Evolutionary conservation across 1,140 invertebrate species (phyloP).

Genomic region (Delia radicum): DNA sequence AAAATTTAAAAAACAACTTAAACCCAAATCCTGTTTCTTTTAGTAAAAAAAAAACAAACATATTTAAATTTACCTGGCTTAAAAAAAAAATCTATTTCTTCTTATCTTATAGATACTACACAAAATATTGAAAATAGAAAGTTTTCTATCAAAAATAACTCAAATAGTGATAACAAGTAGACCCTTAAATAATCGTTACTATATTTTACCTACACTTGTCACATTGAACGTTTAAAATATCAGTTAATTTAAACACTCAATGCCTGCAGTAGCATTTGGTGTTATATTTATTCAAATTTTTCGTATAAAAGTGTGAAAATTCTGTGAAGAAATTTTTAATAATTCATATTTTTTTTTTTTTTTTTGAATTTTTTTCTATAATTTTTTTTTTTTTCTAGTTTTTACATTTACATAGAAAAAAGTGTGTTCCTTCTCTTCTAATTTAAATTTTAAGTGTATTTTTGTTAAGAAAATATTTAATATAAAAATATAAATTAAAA

Average conservation of each 20-base stretch:
- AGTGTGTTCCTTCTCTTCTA: neutral
- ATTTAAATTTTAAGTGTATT: slow-evolving; percentile 5
- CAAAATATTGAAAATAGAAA: neutral
- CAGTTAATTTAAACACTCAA: neutral
- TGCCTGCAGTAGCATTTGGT: neutral
- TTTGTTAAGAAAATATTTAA: slow-evolving; percentile 22
- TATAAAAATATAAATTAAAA: slow-evolving; percentile 30
- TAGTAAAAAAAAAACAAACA: neutral
- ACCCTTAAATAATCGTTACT: neutral
- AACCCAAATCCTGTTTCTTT: neutral
- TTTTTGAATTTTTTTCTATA: neutral
- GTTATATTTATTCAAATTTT: neutral
- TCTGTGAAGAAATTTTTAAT: neutral
- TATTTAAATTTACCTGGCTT: neutral
- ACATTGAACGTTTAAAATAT: neutral
- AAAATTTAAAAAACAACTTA: neutral
- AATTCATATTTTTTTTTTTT: neutral
- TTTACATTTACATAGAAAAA: neutral
- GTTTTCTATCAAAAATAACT: neutral
- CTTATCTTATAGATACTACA: neutral
- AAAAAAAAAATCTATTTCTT: neutral
- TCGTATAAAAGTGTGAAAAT: neutral
- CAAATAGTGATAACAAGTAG: neutral
- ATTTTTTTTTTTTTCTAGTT: neutral
- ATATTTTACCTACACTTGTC: neutral